Conservation (phyloP, 1,140 invertebrate species). For the Metopolophium dirhodum region DNA sequence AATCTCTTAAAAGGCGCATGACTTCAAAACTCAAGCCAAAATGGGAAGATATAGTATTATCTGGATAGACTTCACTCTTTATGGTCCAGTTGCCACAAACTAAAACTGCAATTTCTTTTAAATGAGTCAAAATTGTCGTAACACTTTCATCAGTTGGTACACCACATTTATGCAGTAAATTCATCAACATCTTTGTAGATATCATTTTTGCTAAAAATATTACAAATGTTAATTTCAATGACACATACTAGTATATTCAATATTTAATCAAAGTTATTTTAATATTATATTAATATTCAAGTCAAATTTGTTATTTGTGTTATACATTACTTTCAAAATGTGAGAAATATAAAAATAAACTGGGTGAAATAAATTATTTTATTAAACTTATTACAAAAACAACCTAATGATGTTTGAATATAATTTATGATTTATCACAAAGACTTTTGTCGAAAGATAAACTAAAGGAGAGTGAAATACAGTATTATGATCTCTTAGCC, state of each 20-base stretch:
- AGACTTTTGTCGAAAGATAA: no score
- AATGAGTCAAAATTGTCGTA: conserved; percentile 6
- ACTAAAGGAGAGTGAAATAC: no score
- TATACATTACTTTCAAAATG: background rate
- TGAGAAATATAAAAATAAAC: background rate
- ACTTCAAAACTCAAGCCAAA: conserved; percentile 23
- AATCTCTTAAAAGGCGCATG: conserved; percentile 32
- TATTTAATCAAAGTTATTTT: background rate
- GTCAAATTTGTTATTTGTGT: background rate
- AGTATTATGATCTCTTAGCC: no score
- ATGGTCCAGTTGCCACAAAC: conserved; percentile 15
- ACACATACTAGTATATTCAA: background rate
- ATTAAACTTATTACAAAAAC: background rate
- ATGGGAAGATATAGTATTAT: conserved; percentile 34
- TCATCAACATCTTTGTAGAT: conserved; percentile 6
- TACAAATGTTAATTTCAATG: background rate
- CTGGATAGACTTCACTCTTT: conserved; percentile 41
- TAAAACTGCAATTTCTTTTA: conserved; percentile 5
- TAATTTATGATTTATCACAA: no score
- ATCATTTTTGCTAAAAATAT: conserved; percentile 47
- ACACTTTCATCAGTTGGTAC: conserved; percentile 4
- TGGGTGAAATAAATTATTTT: background rate
- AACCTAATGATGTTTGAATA: no score
- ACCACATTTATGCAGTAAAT: conserved; percentile 25
- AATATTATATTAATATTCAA: background rate